A percentile compares a stretch with the other conserved stretches of the same genome.
These are phyloP conservation scores for Bombus pyrosoma DNA, from an alignment of 1,140 invertebrate genomes.

Conservation along the genomic window DNA sequence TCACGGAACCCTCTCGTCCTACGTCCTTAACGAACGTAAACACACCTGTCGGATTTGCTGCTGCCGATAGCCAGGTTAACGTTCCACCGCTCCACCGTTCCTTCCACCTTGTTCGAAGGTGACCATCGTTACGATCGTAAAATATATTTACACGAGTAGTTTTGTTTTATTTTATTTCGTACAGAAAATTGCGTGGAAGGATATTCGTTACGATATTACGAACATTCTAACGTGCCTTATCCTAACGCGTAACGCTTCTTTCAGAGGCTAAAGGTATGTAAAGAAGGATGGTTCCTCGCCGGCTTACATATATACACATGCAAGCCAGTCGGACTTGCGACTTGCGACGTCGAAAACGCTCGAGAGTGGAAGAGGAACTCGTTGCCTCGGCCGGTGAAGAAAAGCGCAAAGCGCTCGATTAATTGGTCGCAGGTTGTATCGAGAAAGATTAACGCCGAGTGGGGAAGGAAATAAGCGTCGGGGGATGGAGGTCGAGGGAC, in stretches of 20 bases:
- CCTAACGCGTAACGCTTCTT: no score
- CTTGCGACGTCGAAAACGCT: background rate
- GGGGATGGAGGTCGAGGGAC: background rate
- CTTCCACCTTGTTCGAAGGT: background rate
- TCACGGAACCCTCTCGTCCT: background rate
- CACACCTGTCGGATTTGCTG: background rate
- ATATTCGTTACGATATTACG: no score
- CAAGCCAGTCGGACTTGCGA: background rate
- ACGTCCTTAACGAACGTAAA: slow-evolving; percentile 3
- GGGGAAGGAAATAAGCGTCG: background rate
- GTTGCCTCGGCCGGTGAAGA: background rate
- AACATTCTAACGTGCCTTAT: no score
- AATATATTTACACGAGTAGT: no score
- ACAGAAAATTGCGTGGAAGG: no score
- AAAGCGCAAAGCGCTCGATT: slow-evolving; percentile 64
- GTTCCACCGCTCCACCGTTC: no score
- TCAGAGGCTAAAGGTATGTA: no score
- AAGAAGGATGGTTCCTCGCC: background rate
- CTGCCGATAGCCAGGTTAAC: background rate
- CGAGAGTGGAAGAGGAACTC: background rate
- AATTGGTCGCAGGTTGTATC: slow-evolving; percentile 61
- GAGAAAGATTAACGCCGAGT: slow-evolving; percentile 5
- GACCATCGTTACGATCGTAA: no score
- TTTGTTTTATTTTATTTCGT: no score
- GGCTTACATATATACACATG: no score